Evolutionary conservation across 2,888 invertebrate genomes (phyloP), one percentile per base, ranked within the genome.

Genomic region (Drosophila peninsularis): DNA sequence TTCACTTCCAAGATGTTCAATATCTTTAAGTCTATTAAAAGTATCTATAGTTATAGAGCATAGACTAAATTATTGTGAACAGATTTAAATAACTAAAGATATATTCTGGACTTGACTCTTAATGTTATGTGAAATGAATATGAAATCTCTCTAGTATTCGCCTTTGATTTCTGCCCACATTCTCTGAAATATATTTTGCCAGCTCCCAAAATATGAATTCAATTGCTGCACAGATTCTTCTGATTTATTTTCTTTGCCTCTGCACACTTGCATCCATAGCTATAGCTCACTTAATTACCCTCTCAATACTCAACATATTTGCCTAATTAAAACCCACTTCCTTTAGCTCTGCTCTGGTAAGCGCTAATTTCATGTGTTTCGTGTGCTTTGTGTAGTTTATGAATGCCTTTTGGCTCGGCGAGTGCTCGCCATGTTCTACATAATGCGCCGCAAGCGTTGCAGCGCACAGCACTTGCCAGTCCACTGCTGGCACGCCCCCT

Each of bases 351-450:
- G 41, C n/a, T 37, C 19, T 19, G 27, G 49, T 19, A 34, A 13
- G 24, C 36, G 27, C 13, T 45, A 50, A 41, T 37, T 11, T 14
- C 24, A 21, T 41, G n/a, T 30, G 34, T 24, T 30, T 27, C 36
- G 10, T 24, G 27, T n/a, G 27, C 45, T 45, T 47, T 17, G 47
- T 47, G 3, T 30, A 6, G 27, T 47, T 47, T 47, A 47, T 47
- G 47, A 47, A 47, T 47, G n/a, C 19, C 14, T 57, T 49, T 39
- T 70, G 44, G 54, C 44, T 36, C 6, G 10, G 30, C 45, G 34
- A 65, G 7, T 53, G 39, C 27, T 37, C 42, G 19, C 5, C 39
- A 24, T 39, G 71, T 53, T 71, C 52, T 42, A 37, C 53, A 41
- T 47, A 45, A 27, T 36, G 61, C 37, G 21, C 55, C 32, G 50